These are phyloP conservation scores for Neogale vison DNA, from an alignment of 2,113 vertebrate species.

Conservation along the genomic window DNA sequence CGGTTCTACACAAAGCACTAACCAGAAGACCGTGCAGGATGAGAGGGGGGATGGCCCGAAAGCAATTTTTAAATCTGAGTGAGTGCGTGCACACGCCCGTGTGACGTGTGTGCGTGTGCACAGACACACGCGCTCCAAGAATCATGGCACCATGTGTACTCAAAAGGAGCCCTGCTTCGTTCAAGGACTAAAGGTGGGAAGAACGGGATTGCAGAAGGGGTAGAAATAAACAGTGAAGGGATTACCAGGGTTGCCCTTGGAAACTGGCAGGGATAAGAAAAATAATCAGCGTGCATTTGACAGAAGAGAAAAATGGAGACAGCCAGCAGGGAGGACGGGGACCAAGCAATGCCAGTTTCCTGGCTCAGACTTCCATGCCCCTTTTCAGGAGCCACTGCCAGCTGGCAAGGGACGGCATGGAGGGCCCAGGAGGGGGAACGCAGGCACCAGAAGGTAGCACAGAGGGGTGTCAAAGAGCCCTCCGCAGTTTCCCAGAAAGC, in stretches of 20 bases:
- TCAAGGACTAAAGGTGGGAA: not conserved
- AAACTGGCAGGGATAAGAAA: conserved; percentile 69
- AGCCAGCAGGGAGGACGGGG: conserved; percentile 44
- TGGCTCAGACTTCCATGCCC: conserved; percentile 38
- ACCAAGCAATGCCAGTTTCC: conserved; percentile 63
- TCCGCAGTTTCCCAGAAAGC: conserved; percentile 32
- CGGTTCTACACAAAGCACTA: conserved; percentile 51
- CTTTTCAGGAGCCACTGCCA: conserved; percentile 62
- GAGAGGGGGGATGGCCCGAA: not conserved
- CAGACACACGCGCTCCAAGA: not conserved
- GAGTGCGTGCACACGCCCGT: rapidly evolving
- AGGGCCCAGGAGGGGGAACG: not conserved
- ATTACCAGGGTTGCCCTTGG: conserved; percentile 49
- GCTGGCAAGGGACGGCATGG: not conserved
- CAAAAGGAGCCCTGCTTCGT: not conserved
- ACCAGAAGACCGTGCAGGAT: not conserved
- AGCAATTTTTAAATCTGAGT: not conserved
- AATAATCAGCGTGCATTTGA: conserved; percentile 54
- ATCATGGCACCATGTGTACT: not conserved
- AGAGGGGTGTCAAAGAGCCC: not conserved
- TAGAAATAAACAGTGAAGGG: conserved; percentile 26
- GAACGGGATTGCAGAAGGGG: not conserved
- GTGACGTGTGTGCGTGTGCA: no score
- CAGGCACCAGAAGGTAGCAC: not conserved
- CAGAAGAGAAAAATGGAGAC: conserved; percentile 57